Conservation (phyloP, 2,797 vertebrate genomes). For the Micromesistius poutassou region DNA sequence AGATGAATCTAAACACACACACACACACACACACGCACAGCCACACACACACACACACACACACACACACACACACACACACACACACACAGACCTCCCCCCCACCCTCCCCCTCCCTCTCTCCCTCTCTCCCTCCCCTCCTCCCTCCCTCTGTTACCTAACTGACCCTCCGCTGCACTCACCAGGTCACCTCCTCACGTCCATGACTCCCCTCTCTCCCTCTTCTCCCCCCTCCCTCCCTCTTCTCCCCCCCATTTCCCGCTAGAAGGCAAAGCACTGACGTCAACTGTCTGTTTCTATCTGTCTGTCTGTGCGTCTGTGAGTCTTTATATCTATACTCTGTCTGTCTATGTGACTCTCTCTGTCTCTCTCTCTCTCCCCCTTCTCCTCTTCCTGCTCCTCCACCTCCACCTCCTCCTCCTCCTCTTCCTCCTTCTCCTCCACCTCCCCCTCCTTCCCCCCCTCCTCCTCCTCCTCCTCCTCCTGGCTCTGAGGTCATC, state of each 20-base stretch:
- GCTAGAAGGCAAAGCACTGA: not conserved
- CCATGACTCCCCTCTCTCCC: not conserved
- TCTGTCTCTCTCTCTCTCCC: not conserved
- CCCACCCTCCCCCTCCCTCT: too few species aligned
- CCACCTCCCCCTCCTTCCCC: not conserved
- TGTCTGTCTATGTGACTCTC: not conserved
- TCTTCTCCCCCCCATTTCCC: not conserved
- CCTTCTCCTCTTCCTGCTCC: not conserved
- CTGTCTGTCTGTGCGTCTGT: not conserved
- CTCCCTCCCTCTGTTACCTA: not conserved
- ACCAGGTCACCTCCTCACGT: not conserved
- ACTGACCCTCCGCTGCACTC: not conserved
- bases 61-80: too few species aligned
- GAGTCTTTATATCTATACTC: not conserved
- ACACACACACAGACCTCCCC: too few species aligned
- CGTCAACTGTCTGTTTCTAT: not conserved
- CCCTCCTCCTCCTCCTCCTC: not conserved
- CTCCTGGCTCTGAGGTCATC: not conserved
- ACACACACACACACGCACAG: too few species aligned
- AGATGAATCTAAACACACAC: too few species aligned
- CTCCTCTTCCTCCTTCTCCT: not conserved
- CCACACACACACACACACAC: too few species aligned
- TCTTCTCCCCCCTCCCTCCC: not conserved
- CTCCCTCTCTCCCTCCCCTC: too few species aligned
- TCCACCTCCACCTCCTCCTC: not conserved